These are phyloP conservation scores for Rhynchopsitta pachyrhyncha DNA, from an alignment of 2,113 vertebrate species.

Conservation along the genomic window DNA sequence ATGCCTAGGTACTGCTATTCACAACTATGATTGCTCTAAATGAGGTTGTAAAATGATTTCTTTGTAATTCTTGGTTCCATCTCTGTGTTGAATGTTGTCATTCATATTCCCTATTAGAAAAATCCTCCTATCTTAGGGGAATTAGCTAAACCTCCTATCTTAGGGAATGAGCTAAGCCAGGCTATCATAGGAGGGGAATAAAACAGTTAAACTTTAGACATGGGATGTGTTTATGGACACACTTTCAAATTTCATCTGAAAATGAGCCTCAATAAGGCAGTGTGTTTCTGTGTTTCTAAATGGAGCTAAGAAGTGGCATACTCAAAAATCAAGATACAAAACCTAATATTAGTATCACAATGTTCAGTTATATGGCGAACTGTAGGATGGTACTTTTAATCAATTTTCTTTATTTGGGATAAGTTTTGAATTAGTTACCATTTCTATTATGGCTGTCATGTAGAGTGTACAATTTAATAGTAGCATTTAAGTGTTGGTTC, in stretches of 20 bases:
- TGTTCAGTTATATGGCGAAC: not conserved
- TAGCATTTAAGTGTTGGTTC: not conserved
- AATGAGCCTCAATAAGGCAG: not conserved
- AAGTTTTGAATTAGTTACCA: not conserved
- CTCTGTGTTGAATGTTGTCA: not conserved
- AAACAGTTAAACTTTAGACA: not conserved
- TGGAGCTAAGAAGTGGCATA: not conserved
- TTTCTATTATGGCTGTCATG: not conserved
- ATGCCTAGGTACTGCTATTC: not conserved
- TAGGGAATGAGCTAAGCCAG: not conserved
- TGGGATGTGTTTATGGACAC: not conserved
- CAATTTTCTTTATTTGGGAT: not conserved
- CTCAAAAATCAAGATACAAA: not conserved
- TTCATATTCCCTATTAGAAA: not conserved
- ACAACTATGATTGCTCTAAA: not conserved
- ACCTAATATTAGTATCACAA: not conserved
- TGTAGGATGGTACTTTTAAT: not conserved
- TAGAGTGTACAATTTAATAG: not conserved
- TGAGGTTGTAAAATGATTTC: not conserved
- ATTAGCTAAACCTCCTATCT: not conserved
- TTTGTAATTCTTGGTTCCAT: not conserved
- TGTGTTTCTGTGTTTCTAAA: not conserved
- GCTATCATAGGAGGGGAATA: not conserved
- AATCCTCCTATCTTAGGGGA: not conserved
- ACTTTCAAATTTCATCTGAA: not conserved